Base-by-base conservation (phyloP, 2,113 vertebrate species). In the Ophthalmolycus amberensis region DNA sequence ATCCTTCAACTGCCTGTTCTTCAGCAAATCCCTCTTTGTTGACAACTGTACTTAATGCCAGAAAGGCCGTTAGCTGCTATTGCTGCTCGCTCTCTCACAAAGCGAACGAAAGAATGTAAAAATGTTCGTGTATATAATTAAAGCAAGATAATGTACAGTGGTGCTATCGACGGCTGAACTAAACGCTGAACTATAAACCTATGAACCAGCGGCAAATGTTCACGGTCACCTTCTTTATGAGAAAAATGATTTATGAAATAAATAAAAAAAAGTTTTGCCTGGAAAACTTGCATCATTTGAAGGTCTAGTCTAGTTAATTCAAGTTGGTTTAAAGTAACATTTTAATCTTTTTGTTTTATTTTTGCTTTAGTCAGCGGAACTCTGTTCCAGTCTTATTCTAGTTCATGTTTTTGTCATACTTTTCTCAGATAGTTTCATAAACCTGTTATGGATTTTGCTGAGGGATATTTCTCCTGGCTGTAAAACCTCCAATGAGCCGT, bases 1-100 rank as follows among this genome's bases (percentile, higher is more conserved):
- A 88, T 88, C 70, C 63, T 75, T 86, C 79, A 83, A 7, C 73
- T 58, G 72, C 70, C 50, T 68, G 56, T 73, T 75, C 62, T 76
- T 78, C 22, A 18, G 50, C 37, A 72, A 86, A 89, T 91, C 79
- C 81, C 72, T 50, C 58, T 46, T 65, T 85, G 85, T 89, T 84
- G 89, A 89, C 86, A 87, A 46, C 76, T 34, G 69, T 52, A 37
- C 83, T 85, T 83, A 81, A 81, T 38, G 58, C 32, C n/a, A 54
- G 29, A 54, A 70, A 70, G 67, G 65, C 74, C 71, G 65, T 68
- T 11, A n/a, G 67, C 29, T 70, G 11, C 32, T 14, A 14, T 34
- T 70, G 7, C 50, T 9, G 40, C 12, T 15, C 46, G n/a, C 12
- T 15, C 46, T 69, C 40, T 16, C 58, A 34, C 56, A 32, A 10